Evolutionary conservation across 2,888 invertebrate species (phyloP).

Genomic region (Byasa hedistus): DNA sequence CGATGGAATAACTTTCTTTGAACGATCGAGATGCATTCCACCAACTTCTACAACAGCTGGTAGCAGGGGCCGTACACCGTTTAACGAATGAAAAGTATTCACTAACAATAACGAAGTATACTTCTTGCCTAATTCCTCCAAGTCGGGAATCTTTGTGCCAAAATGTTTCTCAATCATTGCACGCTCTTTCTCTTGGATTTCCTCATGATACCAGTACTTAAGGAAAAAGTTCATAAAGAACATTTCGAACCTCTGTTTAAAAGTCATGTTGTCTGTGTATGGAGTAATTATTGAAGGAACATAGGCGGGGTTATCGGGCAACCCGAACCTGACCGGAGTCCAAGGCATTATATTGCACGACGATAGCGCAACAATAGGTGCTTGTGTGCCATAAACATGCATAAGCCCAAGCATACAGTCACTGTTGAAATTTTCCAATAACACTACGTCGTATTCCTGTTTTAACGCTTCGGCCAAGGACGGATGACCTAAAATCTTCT

Average conservation of each 20-base stretch:
- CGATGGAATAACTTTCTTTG: conserved; percentile 64
- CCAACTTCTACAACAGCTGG: conserved; percentile 82
- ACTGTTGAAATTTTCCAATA: conserved; percentile 76
- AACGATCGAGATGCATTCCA: conserved; percentile 78
- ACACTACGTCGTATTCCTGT: conserved; percentile 71
- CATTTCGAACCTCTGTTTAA: conserved; percentile 53
- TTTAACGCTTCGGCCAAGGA: conserved; percentile 38
- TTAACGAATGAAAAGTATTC: conserved; percentile 81
- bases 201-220: conserved; percentile 41
- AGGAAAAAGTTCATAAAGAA: conserved; percentile 33
- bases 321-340: conserved; percentile 48
- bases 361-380: conserved; percentile 71
- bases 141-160: conserved; percentile 69
- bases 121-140: conserved; percentile 75
- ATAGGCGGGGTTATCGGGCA: conserved; percentile 57
- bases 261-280: conserved; percentile 57
- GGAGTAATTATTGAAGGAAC: conserved; percentile 66
- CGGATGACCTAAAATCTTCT: conserved; percentile 36
- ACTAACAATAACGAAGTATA: conserved; percentile 73
- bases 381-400: conserved; percentile 56
- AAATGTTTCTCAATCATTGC: conserved; percentile 67
- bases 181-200: conserved; percentile 58
- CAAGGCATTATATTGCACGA: conserved; percentile 74
- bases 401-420: conserved; percentile 78
- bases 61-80: conserved; percentile 77